Conservation (phyloP, 2,888 invertebrate species). For the Invenusta paracnida region DNA sequence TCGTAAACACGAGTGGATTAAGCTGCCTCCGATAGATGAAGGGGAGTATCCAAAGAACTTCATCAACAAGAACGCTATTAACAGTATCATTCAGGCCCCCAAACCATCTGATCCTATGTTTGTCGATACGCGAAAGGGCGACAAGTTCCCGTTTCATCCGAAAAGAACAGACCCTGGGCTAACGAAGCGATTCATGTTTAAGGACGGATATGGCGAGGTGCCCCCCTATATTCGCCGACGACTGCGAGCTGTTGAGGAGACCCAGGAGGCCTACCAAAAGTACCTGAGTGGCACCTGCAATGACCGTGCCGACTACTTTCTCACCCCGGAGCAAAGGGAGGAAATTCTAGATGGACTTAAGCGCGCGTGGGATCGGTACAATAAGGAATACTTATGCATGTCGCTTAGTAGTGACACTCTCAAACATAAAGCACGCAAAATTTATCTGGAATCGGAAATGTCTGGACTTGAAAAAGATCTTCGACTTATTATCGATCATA, state of each 20-base stretch:
- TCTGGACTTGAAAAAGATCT: no score
- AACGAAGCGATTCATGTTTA: conserved; percentile 6
- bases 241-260: background rate
- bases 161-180: background rate
- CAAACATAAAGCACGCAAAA: conserved; percentile 9
- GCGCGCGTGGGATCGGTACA: conserved; percentile 15
- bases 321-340: conserved; percentile 15
- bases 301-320: conserved; percentile 7
- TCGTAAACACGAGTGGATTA: conserved; percentile 23
- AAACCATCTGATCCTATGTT: background rate
- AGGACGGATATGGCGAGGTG: conserved; percentile 26
- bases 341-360: conserved; percentile 12
- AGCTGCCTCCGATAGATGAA: conserved; percentile 19
- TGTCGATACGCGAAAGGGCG: conserved; percentile 14
- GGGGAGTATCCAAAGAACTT: no score
- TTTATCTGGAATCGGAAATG: no score
- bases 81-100: background rate
- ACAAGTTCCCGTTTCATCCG: background rate
- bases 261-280: conserved; percentile 15
- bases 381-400: conserved; percentile 27
- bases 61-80: background rate
- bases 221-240: background rate
- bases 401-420: conserved; percentile 30
- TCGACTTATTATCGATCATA: no score
- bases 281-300: background rate